A percentile compares a stretch with the other conserved stretches of the same genome.
Evolutionary conservation across 2,113 vertebrate genomes (phyloP).

Genomic region (Xiphophorus hellerii): DNA sequence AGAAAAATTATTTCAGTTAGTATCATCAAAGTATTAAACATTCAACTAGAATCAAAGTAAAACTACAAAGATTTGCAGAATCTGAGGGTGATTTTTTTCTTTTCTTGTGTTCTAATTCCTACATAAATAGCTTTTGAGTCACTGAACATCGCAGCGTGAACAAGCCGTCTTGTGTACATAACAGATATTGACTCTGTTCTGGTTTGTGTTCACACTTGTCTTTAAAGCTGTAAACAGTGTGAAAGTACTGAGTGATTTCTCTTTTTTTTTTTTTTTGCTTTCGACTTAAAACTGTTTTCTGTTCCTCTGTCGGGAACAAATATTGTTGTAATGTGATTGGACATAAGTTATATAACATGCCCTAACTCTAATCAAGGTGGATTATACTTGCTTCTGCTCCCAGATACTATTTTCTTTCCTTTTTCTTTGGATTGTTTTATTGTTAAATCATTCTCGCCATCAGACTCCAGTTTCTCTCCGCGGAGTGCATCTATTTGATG

Average conservation of each 20-base stretch:
- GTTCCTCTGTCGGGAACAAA: not conserved
- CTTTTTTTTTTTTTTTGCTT: not conserved
- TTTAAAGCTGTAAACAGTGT: not conserved
- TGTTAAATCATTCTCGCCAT: constrained; percentile 13
- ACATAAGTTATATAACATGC: not conserved
- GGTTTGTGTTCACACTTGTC: not conserved
- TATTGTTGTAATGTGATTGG: not conserved
- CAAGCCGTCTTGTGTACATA: not conserved
- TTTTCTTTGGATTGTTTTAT: constrained; percentile 1
- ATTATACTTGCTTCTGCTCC: not conserved
- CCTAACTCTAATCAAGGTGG: not conserved
- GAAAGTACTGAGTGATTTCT: not conserved
- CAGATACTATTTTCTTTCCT: not conserved
- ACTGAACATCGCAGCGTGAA: not conserved
- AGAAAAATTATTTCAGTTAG: not conserved
- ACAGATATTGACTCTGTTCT: not conserved
- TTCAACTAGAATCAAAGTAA: not conserved
- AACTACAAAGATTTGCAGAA: not conserved
- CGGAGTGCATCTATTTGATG: not conserved
- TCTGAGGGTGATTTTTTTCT: not conserved
- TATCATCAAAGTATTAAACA: not conserved
- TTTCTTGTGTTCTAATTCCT: not conserved
- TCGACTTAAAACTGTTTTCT: not conserved
- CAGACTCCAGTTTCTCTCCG: constrained; percentile 28
- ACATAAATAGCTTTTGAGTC: not conserved